Percentiles rank a stretch among this genome's conserved stretches.
phyloP scores from a whole-genome alignment of 2,888 invertebrate species.

The Tethea ocularis region DNA sequence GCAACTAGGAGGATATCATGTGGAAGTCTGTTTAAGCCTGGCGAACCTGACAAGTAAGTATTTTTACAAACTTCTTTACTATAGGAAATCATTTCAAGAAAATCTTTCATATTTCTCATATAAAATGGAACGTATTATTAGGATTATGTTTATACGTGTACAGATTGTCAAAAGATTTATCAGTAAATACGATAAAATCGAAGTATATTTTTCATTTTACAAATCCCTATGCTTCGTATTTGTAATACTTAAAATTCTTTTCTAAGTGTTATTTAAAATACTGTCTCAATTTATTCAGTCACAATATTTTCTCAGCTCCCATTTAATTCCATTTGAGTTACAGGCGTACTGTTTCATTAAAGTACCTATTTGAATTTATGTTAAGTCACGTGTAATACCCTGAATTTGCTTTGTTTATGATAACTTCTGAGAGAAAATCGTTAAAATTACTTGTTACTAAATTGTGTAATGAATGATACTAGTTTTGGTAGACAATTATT shows the following conservation, averaged over 20 bases:
- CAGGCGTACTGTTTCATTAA: background rate
- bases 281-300: background rate
- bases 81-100: no score
- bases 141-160: no score
- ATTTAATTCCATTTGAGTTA: background rate
- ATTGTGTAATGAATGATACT: background rate
- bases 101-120: no score
- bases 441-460: background rate
- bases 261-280: background rate
- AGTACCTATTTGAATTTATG: constrained; percentile 3
- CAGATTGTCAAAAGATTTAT: no score
- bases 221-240: background rate
- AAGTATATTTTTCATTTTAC: background rate
- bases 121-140: no score
- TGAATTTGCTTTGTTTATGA: background rate
- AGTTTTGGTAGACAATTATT: background rate
- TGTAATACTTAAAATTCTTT: background rate
- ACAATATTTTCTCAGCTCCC: background rate
- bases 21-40: constrained; percentile 93
- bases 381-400: background rate
- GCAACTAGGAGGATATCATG: constrained; percentile 95
- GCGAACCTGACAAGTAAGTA: constrained; percentile 85
- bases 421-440: background rate
- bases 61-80: constrained; percentile 5
- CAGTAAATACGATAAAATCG: no score